phyloP scores from a whole-genome alignment of 1,140 invertebrate species.

The Bombus breviceps region DNA sequence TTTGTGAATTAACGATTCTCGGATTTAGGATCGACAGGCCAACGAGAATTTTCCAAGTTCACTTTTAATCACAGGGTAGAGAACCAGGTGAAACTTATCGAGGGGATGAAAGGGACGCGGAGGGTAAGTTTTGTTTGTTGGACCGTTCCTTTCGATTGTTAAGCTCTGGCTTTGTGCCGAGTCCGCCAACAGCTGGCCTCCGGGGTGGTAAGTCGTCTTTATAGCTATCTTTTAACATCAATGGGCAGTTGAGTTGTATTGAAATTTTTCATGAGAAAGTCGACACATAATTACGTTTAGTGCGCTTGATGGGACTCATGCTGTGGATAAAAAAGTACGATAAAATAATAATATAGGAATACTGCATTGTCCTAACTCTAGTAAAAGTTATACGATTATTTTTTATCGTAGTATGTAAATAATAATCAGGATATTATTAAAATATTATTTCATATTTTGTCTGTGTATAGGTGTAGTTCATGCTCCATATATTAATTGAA shows the following conservation, averaged over 20 bases:
- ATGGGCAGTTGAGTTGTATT: conserved; percentile 24
- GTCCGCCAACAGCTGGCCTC: conserved; percentile 50
- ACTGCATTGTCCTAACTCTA: not conserved
- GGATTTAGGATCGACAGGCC: too few relatives aligned
- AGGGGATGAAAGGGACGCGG: conserved; percentile 48
- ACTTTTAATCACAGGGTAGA: conserved; percentile 54
- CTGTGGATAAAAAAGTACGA: not conserved
- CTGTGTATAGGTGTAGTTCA: too few relatives aligned
- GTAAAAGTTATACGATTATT: not conserved
- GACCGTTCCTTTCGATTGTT: conserved; percentile 61
- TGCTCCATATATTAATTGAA: too few relatives aligned
- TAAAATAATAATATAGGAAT: not conserved
- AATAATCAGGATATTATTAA: not conserved
- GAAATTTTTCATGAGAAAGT: conserved; percentile 33
- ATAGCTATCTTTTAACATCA: conserved; percentile 22
- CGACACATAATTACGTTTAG: conserved; percentile 4
- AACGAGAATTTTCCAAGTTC: conserved; percentile 5
- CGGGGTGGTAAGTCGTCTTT: conserved; percentile 33
- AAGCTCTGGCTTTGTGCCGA: conserved; percentile 36
- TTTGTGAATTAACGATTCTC: not conserved
- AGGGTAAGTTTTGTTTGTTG: conserved; percentile 60
- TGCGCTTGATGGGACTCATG: not conserved
- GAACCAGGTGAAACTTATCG: conserved; percentile 30
- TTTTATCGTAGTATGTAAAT: not conserved
- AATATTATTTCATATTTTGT: not conserved